These are phyloP conservation scores for Drosophila recens DNA, from an alignment of 2,888 invertebrate species.

Conservation along the genomic window DNA sequence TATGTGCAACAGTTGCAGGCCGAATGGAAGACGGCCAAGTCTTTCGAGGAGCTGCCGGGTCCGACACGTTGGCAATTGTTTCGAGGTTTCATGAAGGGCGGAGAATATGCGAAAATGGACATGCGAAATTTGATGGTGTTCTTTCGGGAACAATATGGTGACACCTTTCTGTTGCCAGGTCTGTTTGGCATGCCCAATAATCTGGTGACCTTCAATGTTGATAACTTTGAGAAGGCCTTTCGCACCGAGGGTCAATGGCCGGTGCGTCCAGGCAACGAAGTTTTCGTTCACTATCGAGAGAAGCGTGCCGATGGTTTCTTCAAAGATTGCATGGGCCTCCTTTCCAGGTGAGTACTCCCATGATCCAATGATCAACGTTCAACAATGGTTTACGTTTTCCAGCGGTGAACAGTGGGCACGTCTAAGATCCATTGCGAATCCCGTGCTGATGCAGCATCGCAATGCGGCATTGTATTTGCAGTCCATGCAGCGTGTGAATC, in stretches of 20 bases:
- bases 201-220: conserved; percentile 86
- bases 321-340: conserved; percentile 44
- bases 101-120: conserved; percentile 36
- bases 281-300: conserved; percentile 84
- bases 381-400: conserved; percentile 9
- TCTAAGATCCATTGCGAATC: conserved; percentile 88
- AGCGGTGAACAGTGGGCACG: conserved; percentile 88
- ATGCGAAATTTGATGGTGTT: conserved; percentile 40
- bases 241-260: conserved; percentile 86
- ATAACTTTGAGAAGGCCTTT: conserved; percentile 86
- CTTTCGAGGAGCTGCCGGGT: conserved; percentile 73
- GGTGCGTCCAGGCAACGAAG: conserved; percentile 82
- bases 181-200: conserved; percentile 79
- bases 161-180: conserved; percentile 84
- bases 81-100: conserved; percentile 59
- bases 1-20: conserved; percentile 36
- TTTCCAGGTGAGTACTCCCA: conserved; percentile 24
- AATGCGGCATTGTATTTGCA: conserved; percentile 86
- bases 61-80: conserved; percentile 69
- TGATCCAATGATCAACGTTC: conserved; percentile 14
- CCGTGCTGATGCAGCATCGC: conserved; percentile 88
- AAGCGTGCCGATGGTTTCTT: conserved; percentile 49
- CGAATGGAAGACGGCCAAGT: conserved; percentile 68
- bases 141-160: conserved; percentile 81
- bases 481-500: conserved; percentile 86